A percentile compares a stretch with the other conserved stretches of the same genome.
Conservation (phyloP, 2,797 vertebrate genomes). For the Eulemur coronatus region DNA sequence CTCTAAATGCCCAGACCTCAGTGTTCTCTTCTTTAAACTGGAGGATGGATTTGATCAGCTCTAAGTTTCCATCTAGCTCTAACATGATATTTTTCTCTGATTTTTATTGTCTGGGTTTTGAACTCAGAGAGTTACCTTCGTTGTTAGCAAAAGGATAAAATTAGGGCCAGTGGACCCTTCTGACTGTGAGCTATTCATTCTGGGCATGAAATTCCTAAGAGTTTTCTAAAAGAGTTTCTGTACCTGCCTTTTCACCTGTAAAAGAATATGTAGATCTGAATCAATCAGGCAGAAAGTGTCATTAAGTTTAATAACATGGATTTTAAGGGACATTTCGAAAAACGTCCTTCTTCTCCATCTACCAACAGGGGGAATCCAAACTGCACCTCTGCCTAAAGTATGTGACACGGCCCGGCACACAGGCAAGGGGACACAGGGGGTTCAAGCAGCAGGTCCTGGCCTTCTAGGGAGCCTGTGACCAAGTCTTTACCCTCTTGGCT, state of each 20-base stretch:
- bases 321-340: neutral
- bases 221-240: neutral
- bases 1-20: neutral
- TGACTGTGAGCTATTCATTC: neutral
- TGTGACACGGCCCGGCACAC: accelerated
- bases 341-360: neutral
- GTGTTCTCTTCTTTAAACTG: neutral
- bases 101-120: neutral
- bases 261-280: neutral
- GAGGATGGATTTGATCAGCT: neutral
- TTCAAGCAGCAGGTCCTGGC: accelerated
- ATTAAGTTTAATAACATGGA: neutral
- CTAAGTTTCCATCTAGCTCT: neutral
- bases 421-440: accelerated
- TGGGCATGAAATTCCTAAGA: neutral
- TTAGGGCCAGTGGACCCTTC: neutral
- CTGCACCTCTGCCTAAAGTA: neutral
- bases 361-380: neutral
- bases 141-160: neutral
- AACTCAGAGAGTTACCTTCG: neutral
- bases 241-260: neutral
- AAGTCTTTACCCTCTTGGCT: neutral
- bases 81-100: neutral
- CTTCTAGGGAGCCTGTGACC: neutral
- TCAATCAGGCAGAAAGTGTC: neutral